Evolutionary conservation across 2,888 invertebrate genomes (phyloP).

Genomic region (Tyria jacobaeae): DNA sequence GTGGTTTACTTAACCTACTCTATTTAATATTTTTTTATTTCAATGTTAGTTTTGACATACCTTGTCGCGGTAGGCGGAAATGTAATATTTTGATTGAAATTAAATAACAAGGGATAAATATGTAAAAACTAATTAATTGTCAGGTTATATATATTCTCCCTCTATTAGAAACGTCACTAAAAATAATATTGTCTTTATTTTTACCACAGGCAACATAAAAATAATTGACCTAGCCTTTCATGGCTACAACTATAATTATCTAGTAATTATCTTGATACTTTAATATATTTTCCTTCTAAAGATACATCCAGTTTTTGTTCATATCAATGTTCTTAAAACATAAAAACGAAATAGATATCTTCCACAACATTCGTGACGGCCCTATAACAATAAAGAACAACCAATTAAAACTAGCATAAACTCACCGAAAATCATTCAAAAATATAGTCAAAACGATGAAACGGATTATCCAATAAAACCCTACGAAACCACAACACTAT

Average conservation of each 20-base stretch:
- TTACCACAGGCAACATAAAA: slow-evolving; percentile 44
- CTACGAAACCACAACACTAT: slow-evolving; percentile 32
- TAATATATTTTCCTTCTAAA: slow-evolving; percentile 44
- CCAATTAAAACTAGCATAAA: slow-evolving; percentile 54
- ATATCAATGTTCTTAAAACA: slow-evolving; percentile 13
- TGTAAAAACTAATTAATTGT: background rate
- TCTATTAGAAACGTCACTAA: slow-evolving; percentile 19
- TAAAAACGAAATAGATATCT: slow-evolving; percentile 20
- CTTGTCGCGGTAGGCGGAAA: background rate
- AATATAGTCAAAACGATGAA: slow-evolving; percentile 21
- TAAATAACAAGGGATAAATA: background rate
- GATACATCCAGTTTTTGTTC: slow-evolving; percentile 24
- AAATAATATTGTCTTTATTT: slow-evolving; percentile 44
- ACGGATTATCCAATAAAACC: slow-evolving; percentile 52
- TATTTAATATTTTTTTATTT: background rate
- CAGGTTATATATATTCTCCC: background rate
- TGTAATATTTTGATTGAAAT: background rate
- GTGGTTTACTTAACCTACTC: background rate
- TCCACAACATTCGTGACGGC: slow-evolving; percentile 38
- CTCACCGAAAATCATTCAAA: slow-evolving; percentile 69
- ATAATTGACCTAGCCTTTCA: slow-evolving; percentile 44
- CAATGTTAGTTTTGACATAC: background rate
- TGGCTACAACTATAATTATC: slow-evolving; percentile 41
- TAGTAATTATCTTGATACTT: slow-evolving; percentile 44
- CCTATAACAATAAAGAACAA: slow-evolving; percentile 43